Evolutionary conservation across 2,888 invertebrate species (phyloP).

Genomic region (Chymomyza caudatula): DNA sequence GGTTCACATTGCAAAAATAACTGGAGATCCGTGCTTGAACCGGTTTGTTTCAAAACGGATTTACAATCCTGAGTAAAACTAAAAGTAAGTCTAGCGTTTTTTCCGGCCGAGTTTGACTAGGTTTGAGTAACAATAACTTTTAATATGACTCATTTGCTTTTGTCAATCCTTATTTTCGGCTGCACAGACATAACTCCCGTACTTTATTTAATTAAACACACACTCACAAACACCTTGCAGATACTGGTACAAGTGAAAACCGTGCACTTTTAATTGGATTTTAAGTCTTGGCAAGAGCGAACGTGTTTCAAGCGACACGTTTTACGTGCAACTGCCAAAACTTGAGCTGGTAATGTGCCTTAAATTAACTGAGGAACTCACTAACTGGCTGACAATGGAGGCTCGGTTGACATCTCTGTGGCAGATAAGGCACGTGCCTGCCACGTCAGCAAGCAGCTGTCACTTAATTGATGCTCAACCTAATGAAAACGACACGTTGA

Average conservation of each 20-base stretch:
- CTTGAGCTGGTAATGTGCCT: not conserved
- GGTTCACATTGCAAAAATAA: too few species aligned
- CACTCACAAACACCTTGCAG: not conserved
- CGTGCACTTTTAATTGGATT: not conserved
- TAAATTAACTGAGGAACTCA: not conserved
- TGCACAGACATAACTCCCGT: not conserved
- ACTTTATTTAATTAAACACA: not conserved
- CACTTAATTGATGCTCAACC: slow-evolving; percentile 33
- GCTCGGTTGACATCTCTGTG: not conserved
- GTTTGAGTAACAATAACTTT: too few species aligned
- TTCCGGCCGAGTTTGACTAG: too few species aligned
- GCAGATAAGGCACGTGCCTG: slow-evolving; percentile 57
- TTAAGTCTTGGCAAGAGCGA: not conserved
- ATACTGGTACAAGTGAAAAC: not conserved
- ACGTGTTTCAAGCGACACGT: slow-evolving; percentile 3
- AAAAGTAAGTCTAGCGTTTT: too few species aligned
- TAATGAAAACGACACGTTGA: not conserved
- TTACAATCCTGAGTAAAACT: too few species aligned
- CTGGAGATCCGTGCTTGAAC: too few species aligned
- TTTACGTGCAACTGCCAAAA: not conserved
- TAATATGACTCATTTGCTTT: too few species aligned
- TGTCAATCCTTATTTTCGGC: not conserved
- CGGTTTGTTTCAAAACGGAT: too few species aligned
- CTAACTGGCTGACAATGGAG: not conserved
- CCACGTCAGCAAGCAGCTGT: slow-evolving; percentile 38